A percentile compares a stretch with the other conserved stretches of the same genome.
Conservation (phyloP, 2,797 vertebrate genomes). For the Manis javanica region DNA sequence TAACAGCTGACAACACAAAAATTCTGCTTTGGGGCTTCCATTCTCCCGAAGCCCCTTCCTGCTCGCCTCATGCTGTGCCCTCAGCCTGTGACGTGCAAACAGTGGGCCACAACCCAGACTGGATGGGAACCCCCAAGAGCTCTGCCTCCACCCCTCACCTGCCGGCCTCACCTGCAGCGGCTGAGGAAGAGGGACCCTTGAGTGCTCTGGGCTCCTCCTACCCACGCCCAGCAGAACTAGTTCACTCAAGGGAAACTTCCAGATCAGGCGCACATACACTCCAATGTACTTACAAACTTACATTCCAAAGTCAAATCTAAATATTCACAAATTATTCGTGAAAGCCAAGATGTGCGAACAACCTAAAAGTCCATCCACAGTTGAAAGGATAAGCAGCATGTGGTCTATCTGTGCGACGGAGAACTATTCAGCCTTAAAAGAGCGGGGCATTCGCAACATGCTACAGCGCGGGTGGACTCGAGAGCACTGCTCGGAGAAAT, state of each 20-base stretch:
- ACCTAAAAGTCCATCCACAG: not conserved
- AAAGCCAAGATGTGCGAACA: not conserved
- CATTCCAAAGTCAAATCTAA: not conserved
- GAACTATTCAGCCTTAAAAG: too few species aligned
- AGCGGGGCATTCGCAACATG: not conserved
- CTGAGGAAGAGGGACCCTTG: not conserved
- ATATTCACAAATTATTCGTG: too few species aligned
- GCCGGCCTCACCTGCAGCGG: too few species aligned
- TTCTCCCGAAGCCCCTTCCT: not conserved
- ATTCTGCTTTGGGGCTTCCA: not conserved
- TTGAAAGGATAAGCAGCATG: too few species aligned
- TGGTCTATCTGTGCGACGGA: not conserved
- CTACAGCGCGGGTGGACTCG: not conserved
- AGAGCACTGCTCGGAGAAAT: not conserved
- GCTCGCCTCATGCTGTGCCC: not conserved
- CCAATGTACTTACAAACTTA: not conserved
- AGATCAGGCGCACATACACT: not conserved
- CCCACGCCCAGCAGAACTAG: not conserved
- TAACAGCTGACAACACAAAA: not conserved
- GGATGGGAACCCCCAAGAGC: rapidly evolving
- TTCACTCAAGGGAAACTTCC: not conserved
- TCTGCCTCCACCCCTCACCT: not conserved
- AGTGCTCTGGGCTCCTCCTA: not conserved
- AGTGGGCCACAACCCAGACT: not conserved
- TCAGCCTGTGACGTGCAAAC: rapidly evolving